Evolutionary conservation across 2,113 vertebrate genomes (phyloP).

Genomic region (Brachyhypopomus gauderio): DNA sequence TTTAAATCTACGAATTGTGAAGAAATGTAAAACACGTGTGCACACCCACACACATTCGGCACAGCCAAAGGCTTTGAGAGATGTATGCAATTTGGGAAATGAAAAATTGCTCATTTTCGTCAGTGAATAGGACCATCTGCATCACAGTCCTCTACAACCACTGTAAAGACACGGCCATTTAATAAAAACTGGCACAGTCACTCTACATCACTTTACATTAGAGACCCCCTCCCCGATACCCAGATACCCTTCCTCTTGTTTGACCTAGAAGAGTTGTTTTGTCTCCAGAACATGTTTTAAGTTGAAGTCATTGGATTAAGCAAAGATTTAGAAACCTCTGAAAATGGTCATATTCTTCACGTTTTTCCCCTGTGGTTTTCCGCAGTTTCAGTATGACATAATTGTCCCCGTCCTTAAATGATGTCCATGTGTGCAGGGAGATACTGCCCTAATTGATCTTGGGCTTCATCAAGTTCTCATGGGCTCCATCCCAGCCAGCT

Average conservation of each 20-base stretch:
- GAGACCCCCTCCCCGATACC: no score
- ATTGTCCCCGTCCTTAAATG: slow-evolving; percentile 29
- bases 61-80: no score
- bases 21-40: no score
- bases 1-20: no score
- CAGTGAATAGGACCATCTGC: not conserved
- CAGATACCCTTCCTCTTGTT: not conserved
- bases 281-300: not conserved
- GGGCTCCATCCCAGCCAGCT: slow-evolving; percentile 46
- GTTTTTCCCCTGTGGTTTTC: slow-evolving; percentile 30
- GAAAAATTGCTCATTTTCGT: not conserved
- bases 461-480: slow-evolving; percentile 46
- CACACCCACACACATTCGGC: no score
- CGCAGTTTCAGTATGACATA: slow-evolving; percentile 36
- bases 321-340: no score
- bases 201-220: no score
- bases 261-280: not conserved
- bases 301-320: no score
- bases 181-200: no score
- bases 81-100: not conserved
- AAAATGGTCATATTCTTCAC: slow-evolving; percentile 34
- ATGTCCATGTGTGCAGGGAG: slow-evolving; percentile 35
- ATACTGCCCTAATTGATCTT: slow-evolving; percentile 32
- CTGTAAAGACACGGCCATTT: not conserved
- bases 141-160: not conserved